Evolutionary conservation across 1,140 invertebrate species (phyloP).

Genomic region (Pentalonia nigronervosa): DNA sequence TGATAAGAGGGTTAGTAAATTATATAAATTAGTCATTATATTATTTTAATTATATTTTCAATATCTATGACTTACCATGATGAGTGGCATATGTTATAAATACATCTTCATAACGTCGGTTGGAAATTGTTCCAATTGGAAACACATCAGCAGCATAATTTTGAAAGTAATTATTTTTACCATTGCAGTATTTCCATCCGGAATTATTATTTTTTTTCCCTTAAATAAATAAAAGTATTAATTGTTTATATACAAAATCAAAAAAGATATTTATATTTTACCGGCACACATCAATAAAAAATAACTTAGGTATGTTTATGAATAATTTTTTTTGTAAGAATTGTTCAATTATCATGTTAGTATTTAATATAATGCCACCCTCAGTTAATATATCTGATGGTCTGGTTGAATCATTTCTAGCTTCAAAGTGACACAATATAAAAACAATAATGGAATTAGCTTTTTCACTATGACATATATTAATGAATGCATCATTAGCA

Average conservation of each 20-base stretch:
- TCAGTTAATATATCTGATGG: neutral
- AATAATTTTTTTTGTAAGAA: neutral
- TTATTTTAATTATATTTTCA: neutral
- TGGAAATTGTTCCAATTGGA: neutral
- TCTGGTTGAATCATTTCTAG: neutral
- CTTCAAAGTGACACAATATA: slow-evolving; percentile 57
- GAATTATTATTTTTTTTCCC: neutral
- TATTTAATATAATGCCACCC: slow-evolving; percentile 27
- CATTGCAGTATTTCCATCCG: neutral
- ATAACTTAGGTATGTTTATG: slow-evolving; percentile 54
- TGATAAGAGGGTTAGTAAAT: neutral
- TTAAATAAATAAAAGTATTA: slow-evolving; percentile 24
- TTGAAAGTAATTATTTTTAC: neutral
- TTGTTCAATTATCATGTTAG: slow-evolving; percentile 41
- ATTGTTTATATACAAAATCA: neutral
- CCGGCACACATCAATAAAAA: slow-evolving; percentile 58
- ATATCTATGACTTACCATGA: slow-evolving; percentile 22
- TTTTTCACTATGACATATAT: neutral
- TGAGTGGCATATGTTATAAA: slow-evolving; percentile 37
- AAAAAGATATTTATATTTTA: neutral
- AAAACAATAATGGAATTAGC: slow-evolving; percentile 55
- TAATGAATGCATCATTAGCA: slow-evolving; percentile 11
- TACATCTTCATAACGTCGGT: slow-evolving; percentile 17
- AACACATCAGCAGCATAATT: neutral
- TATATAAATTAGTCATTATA: neutral